Evolutionary conservation across 2,888 invertebrate species (phyloP).

Genomic region (Pristionchus arcanus): DNA sequence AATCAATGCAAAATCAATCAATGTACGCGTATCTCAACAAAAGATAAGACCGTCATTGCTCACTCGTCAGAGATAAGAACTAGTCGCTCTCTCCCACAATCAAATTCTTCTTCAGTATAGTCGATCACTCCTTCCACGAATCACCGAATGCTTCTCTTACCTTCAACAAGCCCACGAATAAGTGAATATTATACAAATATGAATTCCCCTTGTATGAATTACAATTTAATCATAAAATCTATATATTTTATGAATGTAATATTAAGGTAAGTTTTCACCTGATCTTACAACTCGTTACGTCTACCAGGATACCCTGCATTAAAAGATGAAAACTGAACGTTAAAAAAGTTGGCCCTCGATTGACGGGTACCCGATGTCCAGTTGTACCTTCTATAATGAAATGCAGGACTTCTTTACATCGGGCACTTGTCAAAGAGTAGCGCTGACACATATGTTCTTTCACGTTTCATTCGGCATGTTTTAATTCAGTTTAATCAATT

Average conservation of each 20-base stretch:
- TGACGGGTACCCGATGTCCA: neutral
- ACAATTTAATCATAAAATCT: too few relatives aligned
- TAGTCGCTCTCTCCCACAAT: neutral
- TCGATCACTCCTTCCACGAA: neutral
- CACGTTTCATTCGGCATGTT: too few relatives aligned
- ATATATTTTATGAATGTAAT: too few relatives aligned
- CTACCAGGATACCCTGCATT: too few relatives aligned
- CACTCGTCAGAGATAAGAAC: neutral
- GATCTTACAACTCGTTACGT: too few relatives aligned
- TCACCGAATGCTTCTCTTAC: neutral
- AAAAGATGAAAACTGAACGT: too few relatives aligned
- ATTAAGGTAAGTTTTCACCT: too few relatives aligned
- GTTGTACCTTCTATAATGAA: neutral
- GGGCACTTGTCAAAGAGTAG: neutral
- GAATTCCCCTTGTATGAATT: too few relatives aligned
- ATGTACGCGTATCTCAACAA: neutral
- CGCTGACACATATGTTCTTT: too few relatives aligned
- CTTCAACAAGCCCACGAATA: neutral
- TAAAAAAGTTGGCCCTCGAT: neutral
- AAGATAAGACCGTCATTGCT: neutral
- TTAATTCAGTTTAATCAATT: too few relatives aligned
- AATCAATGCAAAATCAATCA: neutral
- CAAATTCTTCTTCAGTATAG: neutral
- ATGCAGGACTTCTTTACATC: neutral
- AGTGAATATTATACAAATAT: neutral